Base-by-base conservation (phyloP, 2,888 invertebrate species). In the Chymomyza amoena region DNA sequence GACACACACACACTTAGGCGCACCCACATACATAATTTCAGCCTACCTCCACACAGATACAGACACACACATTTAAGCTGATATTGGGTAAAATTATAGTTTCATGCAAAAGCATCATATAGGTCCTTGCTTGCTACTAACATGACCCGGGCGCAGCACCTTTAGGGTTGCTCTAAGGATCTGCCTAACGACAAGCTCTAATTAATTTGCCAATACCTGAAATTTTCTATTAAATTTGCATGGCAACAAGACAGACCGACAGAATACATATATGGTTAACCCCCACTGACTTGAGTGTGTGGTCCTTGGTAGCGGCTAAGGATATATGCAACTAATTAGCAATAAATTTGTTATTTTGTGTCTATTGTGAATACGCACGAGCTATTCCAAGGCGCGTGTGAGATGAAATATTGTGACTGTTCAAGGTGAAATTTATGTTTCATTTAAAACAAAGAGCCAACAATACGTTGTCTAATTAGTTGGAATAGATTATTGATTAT, bases 151-250 rank as follows among this genome's bases (percentile, higher is more conserved):
- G 10, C 0, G 39, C 39, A 45, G 39, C 39, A 45, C 39, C 39
- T 45, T 32, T 32, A 7, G 32, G 32, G 7, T 32, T 32, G 32
- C 32, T 45, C 39, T 13, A 1, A 45, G 39, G 13, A 45, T 45
- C 39, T 45, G 13, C 39, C 13, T 45, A 45, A 10, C 39, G 39
- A 45, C 39, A 45, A 45, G 39, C 13, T 45, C 74, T 71, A 86
- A 89, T 88, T 88, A 87, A 84, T 88, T 84, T 77, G 70, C 83
- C 74, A 83, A 84, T 81, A 76, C 69, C 72, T 64, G 71, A 84
- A 84, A 84, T 78, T 89, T 77, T 72, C 78, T 68, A 82, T 89
- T 73, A 80, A 78, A 89, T 89, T 82, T 89, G 76, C 80, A 85
- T 84, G 76, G 65, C 74, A 81, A 25, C 67, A 67, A 18, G 18